These are phyloP conservation scores for Microtus montanus DNA, from an alignment of 2,113 vertebrate genomes.

Conservation along the genomic window DNA sequence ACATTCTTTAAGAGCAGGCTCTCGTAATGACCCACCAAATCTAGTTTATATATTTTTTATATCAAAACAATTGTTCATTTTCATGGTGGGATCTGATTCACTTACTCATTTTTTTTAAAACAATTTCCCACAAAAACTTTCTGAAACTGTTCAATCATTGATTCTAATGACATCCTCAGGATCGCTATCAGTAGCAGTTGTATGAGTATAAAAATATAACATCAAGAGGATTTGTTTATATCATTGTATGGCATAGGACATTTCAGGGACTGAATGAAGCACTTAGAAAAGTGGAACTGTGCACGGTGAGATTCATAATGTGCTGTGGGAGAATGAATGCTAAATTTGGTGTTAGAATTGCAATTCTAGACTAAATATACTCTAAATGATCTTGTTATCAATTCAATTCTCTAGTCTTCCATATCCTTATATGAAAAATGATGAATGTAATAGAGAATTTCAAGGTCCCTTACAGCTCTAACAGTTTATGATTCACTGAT, in stretches of 20 bases:
- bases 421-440: conserved; percentile 41
- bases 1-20: not conserved
- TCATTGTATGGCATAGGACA: not conserved
- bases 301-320: not conserved
- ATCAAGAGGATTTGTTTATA: not conserved
- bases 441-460: not conserved
- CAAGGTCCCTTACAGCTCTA: not conserved
- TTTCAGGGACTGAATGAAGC: not conserved
- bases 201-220: not conserved
- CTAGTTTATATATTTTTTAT: not conserved
- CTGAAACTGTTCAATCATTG: not conserved
- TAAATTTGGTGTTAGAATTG: not conserved
- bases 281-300: not conserved
- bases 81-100: conserved; percentile 9
- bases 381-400: not conserved
- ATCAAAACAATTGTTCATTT: not conserved
- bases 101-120: conserved; percentile 34
- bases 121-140: not conserved
- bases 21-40: not conserved
- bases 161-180: not conserved
- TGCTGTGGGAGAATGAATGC: too few relatives aligned
- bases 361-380: not conserved
- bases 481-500: conserved; percentile 19
- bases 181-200: not conserved
- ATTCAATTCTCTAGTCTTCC: not conserved